Evolutionary conservation across 1,140 invertebrate genomes (phyloP).

Genomic region (Drosophila repletoides): DNA sequence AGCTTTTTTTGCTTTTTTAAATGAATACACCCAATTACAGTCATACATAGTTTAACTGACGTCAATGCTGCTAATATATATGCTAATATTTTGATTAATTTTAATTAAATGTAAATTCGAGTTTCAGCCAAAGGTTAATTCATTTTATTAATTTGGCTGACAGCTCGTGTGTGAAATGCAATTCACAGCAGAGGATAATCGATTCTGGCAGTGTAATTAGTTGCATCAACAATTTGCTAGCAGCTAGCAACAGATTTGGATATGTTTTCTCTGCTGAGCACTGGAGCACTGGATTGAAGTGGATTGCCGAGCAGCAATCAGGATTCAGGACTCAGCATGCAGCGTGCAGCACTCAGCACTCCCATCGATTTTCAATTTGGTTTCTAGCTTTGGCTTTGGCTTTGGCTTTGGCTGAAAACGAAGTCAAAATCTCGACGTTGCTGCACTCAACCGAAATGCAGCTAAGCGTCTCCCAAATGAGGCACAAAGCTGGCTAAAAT

Average conservation of each 20-base stretch:
- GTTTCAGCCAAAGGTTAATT: too few relatives aligned
- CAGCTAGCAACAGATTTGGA: constrained; percentile 32
- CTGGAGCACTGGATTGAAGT: background rate
- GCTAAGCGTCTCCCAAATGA: constrained; percentile 48
- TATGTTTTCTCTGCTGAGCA: constrained; percentile 5
- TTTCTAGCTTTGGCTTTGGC: too few relatives aligned
- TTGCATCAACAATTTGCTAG: constrained; percentile 44
- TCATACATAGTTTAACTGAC: too few relatives aligned
- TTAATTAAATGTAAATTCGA: too few relatives aligned
- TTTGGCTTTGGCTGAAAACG: background rate
- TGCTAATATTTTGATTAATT: too few relatives aligned
- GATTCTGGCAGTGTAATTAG: constrained; percentile 59
- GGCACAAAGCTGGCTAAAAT: constrained; percentile 34
- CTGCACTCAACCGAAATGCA: constrained; percentile 37
- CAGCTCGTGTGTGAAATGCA: constrained; percentile 15
- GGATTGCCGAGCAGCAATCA: too few relatives aligned
- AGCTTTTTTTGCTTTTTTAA: too few relatives aligned
- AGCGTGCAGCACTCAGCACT: constrained; percentile 14
- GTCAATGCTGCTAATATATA: too few relatives aligned
- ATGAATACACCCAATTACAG: too few relatives aligned
- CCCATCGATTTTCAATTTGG: constrained; percentile 68
- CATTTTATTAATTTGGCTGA: constrained; percentile 4
- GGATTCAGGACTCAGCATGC: background rate
- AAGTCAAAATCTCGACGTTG: constrained; percentile 46
- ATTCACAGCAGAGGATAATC: constrained; percentile 31